phyloP scores from a whole-genome alignment of 2,797 vertebrate genomes.

The Cyclopterus lumpus region DNA sequence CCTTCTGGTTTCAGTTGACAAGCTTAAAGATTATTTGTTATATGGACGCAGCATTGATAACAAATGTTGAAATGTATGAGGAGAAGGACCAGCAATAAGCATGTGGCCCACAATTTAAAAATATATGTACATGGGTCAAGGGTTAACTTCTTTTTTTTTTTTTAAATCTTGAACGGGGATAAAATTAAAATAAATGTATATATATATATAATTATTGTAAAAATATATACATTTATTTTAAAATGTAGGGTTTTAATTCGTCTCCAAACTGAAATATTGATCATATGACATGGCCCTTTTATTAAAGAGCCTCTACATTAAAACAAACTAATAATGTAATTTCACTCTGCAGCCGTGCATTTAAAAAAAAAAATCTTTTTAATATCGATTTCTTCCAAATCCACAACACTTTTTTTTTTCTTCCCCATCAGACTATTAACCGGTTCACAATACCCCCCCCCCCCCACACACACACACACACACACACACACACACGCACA shows the following conservation, averaged over 20 bases:
- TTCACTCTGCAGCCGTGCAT: not conserved
- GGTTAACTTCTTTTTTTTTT: not conserved
- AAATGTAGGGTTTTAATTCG: not conserved
- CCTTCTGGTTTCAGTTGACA: not conserved
- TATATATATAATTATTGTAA: not conserved
- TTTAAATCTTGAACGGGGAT: not conserved
- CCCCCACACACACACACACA: constrained; percentile 20
- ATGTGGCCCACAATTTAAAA: not conserved
- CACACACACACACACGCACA: constrained; percentile 27
- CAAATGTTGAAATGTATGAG: not conserved
- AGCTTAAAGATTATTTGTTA: not conserved
- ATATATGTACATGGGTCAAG: no score
- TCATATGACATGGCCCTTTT: not conserved
- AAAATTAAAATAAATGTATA: not conserved
- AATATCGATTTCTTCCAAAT: constrained; percentile 29
- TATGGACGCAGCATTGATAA: not conserved
- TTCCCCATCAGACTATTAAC: constrained; percentile 54
- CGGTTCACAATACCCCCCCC: constrained; percentile 39
- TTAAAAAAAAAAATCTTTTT: not conserved
- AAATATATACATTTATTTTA: not conserved
- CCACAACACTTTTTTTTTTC: constrained; percentile 37
- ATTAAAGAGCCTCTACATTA: not conserved
- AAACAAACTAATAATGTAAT: not conserved
- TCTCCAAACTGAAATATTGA: not conserved
- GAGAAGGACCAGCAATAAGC: not conserved